These are phyloP conservation scores for Argyresthia goedartella DNA, from an alignment of 2,888 invertebrate genomes.

Conservation along the genomic window DNA sequence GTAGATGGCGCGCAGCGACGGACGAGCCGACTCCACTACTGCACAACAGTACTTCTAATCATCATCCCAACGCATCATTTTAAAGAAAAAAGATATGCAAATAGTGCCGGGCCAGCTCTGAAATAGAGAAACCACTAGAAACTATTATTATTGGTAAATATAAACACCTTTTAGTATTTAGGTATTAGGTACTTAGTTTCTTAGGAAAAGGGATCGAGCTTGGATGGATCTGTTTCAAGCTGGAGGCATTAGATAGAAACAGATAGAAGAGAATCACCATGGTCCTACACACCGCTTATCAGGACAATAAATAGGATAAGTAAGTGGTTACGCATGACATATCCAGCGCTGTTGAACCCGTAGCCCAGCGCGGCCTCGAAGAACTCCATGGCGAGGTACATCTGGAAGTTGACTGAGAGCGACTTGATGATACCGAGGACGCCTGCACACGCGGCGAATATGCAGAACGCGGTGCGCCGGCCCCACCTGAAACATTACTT, in stretches of 20 bases:
- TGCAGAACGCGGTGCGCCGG: constrained; percentile 64
- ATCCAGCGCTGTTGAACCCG: constrained; percentile 69
- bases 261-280: neutral
- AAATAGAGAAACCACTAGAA: neutral
- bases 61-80: no score
- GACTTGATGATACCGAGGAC: constrained; percentile 64
- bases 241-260: neutral
- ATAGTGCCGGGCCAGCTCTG: no score
- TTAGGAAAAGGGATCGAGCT: no score
- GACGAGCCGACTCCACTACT: constrained; percentile 53
- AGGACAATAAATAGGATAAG: neutral
- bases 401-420: constrained; percentile 63
- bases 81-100: no score
- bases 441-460: constrained; percentile 55
- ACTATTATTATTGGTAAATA: no score
- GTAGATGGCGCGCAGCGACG: constrained; percentile 46
- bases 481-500: constrained; percentile 69
- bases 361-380: constrained; percentile 68
- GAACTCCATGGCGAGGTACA: constrained; percentile 70
- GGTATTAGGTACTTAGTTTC: no score
- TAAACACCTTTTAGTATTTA: no score
- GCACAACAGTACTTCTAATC: no score
- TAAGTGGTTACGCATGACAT: constrained; percentile 41
- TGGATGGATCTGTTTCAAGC: neutral
- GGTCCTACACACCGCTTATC: neutral